Evolutionary conservation across 2,797 vertebrate species (phyloP), one percentile per base, ranked within the genome.

Genomic region (Clarias pachynema): DNA sequence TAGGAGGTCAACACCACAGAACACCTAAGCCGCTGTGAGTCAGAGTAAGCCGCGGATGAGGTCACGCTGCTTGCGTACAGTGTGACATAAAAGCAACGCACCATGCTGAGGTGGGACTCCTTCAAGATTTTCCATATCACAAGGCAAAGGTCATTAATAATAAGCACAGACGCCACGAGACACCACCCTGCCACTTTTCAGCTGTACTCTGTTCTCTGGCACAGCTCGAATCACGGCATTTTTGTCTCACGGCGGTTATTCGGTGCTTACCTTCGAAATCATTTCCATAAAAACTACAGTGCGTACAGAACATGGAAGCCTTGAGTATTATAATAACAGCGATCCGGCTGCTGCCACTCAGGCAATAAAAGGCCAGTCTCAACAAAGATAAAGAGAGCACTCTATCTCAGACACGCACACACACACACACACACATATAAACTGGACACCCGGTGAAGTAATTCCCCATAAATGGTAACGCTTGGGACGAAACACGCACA

Each of bases 101-200:
- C 12, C 85, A 84, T 62, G 75, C 70, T 37, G 86, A 86, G 85
- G 68, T 83, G 72, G 82, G 79, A 81, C 80, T 85, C 85, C 87
- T 89, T 85, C 90, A 89, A 91, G 82, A 88, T 86, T 89, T 94
- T 92, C 93, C 90, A 90, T 53, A 79, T 65, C 83, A 85, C 15
- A 73, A 79, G 60, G 70, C 78, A 90, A 89, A 87, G 83, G 81
- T 88, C 86, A 85, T n/a, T 49, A 60, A 73, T 49, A 60, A 73
- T 74, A 14, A 44, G 20, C 34, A 0, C 63, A 80, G n/a, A n/a
- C 63, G 24, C n/a, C 72, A 65, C 44, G 49, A 53, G 49, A 14
- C 49, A 53, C 56, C 63, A 63, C 82, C 37, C 81, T 40, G 29
- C 5, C 34, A 70, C 49, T 53, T 14, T 14, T 53, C 49, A 53